These are phyloP conservation scores for Macrocentrus cingulum DNA, from an alignment of 1,140 invertebrate species.

Conservation along the genomic window DNA sequence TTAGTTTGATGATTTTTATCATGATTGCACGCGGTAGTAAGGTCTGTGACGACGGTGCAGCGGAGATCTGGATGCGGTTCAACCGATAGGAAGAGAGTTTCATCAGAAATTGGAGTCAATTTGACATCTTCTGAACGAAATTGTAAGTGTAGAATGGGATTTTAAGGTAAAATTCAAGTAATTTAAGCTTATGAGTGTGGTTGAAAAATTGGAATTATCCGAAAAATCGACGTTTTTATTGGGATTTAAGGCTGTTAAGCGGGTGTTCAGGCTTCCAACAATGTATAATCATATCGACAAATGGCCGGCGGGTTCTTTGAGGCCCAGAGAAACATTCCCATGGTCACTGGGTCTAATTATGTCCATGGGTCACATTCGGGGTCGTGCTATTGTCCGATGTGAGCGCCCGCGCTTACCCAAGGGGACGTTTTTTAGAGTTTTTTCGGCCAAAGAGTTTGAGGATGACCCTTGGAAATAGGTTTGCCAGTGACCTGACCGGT, in stretches of 20 bases:
- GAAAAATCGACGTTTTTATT: no score
- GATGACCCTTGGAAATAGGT: slow-evolving; percentile 8
- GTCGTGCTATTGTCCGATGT: slow-evolving; percentile 2
- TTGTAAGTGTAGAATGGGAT: background rate
- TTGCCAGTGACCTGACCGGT: background rate
- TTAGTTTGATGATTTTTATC: background rate
- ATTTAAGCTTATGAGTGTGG: no score
- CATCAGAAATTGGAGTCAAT: no score
- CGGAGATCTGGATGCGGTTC: no score
- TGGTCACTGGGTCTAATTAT: slow-evolving; percentile 14
- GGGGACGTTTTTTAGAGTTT: slow-evolving; percentile 3
- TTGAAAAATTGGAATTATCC: no score
- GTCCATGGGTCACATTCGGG: background rate
- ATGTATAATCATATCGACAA: slow-evolving; percentile 3
- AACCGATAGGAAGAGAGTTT: no score
- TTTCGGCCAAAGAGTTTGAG: background rate
- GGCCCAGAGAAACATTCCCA: background rate
- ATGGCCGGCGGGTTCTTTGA: slow-evolving; percentile 2
- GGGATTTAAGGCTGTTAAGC: no score
- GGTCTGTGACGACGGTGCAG: no score
- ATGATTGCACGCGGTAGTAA: no score
- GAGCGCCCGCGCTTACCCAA: slow-evolving; percentile 1
- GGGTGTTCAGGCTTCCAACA: no score
- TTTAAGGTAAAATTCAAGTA: no score
- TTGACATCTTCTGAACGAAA: no score